These are phyloP conservation scores for Brachionus rotundiformis DNA, from an alignment of 1,140 invertebrate species.

Conservation along the genomic window DNA sequence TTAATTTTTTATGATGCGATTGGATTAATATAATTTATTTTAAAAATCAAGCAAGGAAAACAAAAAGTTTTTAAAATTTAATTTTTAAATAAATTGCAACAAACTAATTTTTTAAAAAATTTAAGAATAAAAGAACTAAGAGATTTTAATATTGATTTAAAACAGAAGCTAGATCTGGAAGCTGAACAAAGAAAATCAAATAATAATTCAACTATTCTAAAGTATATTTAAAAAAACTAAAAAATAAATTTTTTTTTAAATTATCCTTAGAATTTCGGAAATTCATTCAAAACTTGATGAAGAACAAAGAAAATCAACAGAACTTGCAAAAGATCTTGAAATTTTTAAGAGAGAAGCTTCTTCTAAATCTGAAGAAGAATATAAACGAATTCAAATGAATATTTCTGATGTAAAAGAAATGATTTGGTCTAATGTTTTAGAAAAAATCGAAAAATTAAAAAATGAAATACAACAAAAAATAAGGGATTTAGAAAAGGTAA, in stretches of 20 bases:
- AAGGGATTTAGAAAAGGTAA: constrained; percentile 13
- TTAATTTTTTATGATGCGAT: too few relatives aligned
- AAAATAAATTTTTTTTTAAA: neutral
- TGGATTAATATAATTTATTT: too few relatives aligned
- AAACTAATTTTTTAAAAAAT: neutral
- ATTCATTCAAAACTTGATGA: neutral
- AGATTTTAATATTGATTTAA: constrained; percentile 16
- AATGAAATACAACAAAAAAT: neutral
- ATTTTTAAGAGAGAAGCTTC: neutral
- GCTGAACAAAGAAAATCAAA: neutral
- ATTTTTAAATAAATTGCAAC: neutral
- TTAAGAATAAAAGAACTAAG: constrained; percentile 17
- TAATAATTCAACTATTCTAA: neutral
- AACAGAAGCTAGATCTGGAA: constrained; percentile 1
- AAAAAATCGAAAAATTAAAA: constrained; percentile 33
- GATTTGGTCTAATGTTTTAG: neutral
- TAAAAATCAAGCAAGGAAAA: too few relatives aligned
- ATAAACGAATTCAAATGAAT: neutral
- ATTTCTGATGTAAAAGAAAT: constrained; percentile 17
- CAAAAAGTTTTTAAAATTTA: too few relatives aligned
- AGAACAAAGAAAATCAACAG: neutral
- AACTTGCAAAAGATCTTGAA: neutral
- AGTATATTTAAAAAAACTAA: neutral
- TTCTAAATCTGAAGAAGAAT: neutral
- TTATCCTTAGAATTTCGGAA: neutral